Base-by-base conservation (phyloP, 1,140 invertebrate genomes). In the Leptinotarsa lineolata region DNA sequence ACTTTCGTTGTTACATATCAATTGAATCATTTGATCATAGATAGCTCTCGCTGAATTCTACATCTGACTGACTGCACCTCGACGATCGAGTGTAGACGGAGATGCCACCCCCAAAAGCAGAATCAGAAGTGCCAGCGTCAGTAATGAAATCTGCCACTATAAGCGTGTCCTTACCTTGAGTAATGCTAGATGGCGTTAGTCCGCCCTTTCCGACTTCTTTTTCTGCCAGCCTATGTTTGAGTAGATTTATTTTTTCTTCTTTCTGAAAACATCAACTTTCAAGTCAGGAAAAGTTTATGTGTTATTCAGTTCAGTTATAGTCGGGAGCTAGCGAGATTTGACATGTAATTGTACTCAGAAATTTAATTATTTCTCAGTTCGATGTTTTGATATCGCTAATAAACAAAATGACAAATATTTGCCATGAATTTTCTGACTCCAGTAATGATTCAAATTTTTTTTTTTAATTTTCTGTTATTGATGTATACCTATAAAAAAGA, bases 11-110 rank as follows among this genome's bases (percentile, higher is more conserved):
- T 39, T 39, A 39, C 8, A 39, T 11, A 39, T 39, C 30, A 39
- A 39, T 39, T 39, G 48, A 54, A 16, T 54, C 16, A 13, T 21
- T 63, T 63, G 60, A 78, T 90, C 91, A 95, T 74, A 95, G 87
- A 84, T 95, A 95, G 79, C 93, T 95, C 83, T 95, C 94, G 68
- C 93, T 95, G 83, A 95, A 94, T 83, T 95, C 93, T 82, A 93
- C 89, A 85, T 95, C 93, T 60, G 93, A 94, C 80, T 91, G 90
- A 83, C 91, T 92, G 81, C 91, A 91, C 77, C 91, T 87, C 48
- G 92, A 93, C 66, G 92, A 93, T 76, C 92, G 88, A 64, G 93
- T 93, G 83, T 92, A 91, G 74, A 92, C 88, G 61, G 90, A 90
- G 80, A 90, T 87, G 74, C 90, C 89, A 85, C 90, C 91, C 82